Evolutionary conservation across 2,888 invertebrate genomes (phyloP).

Genomic region (Microctonus hyperodae): DNA sequence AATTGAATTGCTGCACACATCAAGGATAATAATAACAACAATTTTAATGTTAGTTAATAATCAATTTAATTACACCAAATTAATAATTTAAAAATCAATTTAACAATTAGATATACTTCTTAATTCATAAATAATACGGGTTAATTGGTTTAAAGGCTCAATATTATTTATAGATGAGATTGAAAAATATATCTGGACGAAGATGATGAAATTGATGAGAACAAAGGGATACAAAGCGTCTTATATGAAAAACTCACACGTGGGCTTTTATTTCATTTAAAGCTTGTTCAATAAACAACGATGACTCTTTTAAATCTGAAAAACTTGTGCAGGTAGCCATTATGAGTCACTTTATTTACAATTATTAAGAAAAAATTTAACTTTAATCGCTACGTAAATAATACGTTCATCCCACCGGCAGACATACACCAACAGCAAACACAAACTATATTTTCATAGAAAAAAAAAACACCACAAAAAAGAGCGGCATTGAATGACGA

Average conservation of each 20-base stretch:
- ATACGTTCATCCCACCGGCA: background rate
- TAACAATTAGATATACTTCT: background rate
- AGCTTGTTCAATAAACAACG: conserved; percentile 5
- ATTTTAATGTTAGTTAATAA: no score
- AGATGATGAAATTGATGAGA: conserved; percentile 1
- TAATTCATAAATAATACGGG: background rate
- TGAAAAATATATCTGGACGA: background rate
- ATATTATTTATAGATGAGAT: no score
- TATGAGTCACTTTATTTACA: background rate
- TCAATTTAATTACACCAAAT: no score
- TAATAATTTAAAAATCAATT: no score
- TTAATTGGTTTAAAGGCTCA: no score
- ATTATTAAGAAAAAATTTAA: background rate
- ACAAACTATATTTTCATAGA: background rate
- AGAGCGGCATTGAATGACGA: no score
- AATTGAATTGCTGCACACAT: no score
- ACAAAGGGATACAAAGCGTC: background rate
- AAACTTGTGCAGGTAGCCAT: background rate
- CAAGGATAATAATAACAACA: no score
- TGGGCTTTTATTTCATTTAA: conserved; percentile 11
- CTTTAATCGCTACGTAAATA: background rate
- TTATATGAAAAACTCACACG: conserved; percentile 16
- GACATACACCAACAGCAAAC: background rate
- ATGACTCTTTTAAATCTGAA: conserved; percentile 14
- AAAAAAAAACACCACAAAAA: no score